A percentile compares a stretch with the other conserved stretches of the same genome.
Evolutionary conservation across 2,797 vertebrate species (phyloP).

Genomic region (Stomatorhinus walkeri): DNA sequence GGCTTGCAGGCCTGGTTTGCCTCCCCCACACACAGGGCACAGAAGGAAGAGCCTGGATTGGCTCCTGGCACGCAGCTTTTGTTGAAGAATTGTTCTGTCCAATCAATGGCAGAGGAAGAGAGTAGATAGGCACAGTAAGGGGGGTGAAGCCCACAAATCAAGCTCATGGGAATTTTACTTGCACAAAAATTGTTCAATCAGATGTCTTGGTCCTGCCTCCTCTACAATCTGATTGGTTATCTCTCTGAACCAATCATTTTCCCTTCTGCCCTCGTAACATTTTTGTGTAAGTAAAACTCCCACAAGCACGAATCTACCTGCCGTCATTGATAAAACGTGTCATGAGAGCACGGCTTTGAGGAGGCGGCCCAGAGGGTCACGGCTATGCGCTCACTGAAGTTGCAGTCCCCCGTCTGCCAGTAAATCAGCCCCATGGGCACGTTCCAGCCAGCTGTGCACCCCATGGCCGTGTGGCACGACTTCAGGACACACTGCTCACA

Average conservation of each 20-base stretch:
- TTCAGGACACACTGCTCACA: slow-evolving; percentile 32
- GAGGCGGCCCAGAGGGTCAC: not conserved
- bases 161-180: not conserved
- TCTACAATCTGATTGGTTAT: not conserved
- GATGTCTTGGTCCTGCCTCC: not conserved
- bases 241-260: not conserved
- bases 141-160: not conserved
- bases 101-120: not conserved
- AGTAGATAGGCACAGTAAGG: not conserved
- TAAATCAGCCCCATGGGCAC: slow-evolving; percentile 74
- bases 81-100: not conserved
- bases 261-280: not conserved
- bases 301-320: not conserved
- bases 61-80: not conserved
- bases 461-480: slow-evolving; percentile 79
- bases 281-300: not conserved
- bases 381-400: not conserved
- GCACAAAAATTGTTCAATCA: not conserved
- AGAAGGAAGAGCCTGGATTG: not conserved
- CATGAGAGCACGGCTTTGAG: not conserved
- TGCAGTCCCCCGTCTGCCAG: slow-evolving; percentile 27
- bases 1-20: slow-evolving; percentile 50
- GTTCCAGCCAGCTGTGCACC: slow-evolving; percentile 85
- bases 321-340: not conserved
- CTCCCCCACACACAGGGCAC: slow-evolving; percentile 49